Conservation (phyloP, 2,113 vertebrate genomes). For the Penelope pileata region DNA sequence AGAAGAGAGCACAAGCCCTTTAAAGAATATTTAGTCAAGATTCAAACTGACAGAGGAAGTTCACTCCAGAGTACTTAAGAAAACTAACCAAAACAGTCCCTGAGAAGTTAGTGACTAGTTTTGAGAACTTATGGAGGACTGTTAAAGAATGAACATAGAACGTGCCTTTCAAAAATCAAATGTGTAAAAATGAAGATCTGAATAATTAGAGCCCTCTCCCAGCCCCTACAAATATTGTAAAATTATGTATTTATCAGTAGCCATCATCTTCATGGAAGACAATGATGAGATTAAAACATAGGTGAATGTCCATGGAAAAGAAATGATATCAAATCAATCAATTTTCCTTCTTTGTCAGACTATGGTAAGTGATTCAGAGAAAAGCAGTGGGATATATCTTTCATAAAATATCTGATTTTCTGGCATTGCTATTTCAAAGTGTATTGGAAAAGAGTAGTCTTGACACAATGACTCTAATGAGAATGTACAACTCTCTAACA, state of each 20-base stretch:
- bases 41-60: neutral
- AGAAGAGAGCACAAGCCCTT: neutral
- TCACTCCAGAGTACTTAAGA: neutral
- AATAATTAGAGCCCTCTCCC: fast-evolving
- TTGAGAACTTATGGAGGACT: fast-evolving
- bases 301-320: neutral
- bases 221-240: neutral
- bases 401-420: neutral
- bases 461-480: neutral
- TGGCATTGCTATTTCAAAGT: neutral
- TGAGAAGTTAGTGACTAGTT: neutral
- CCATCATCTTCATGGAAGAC: neutral
- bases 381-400: neutral
- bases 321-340: neutral
- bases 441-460: neutral
- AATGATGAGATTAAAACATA: neutral
- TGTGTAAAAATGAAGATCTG: neutral
- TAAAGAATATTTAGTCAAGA: neutral
- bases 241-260: neutral
- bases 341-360: neutral
- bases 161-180: neutral
- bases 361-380: neutral
- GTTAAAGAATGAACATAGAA: neutral
- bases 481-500: neutral
- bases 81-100: neutral